Evolutionary conservation across 1,140 invertebrate genomes (phyloP).

Genomic region (Plutomurus gul): DNA sequence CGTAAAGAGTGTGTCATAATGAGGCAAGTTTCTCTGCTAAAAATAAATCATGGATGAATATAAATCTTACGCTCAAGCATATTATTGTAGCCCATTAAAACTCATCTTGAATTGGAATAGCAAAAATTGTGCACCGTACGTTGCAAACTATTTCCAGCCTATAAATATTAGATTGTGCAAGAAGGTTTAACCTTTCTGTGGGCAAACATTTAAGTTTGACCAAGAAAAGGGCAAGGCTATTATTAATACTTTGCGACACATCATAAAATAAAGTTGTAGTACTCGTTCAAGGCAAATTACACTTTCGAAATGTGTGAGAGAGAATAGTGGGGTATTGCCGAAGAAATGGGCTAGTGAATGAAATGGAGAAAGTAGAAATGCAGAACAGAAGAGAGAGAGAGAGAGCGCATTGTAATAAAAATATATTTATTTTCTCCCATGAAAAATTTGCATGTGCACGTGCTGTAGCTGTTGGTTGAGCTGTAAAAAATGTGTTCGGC

Average conservation of each 20-base stretch:
- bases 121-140: too few relatives aligned
- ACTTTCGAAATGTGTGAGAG: not conserved
- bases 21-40: not conserved
- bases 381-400: not conserved
- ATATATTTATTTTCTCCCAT: constrained; percentile 22
- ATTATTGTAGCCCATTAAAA: not conserved
- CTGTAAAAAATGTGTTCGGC: constrained; percentile 11
- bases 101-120: too few relatives aligned
- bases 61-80: not conserved
- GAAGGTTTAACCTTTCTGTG: too few relatives aligned
- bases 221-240: not conserved
- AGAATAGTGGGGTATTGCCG: not conserved
- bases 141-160: too few relatives aligned
- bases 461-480: not conserved
- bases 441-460: constrained; percentile 20
- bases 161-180: too few relatives aligned
- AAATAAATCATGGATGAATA: not conserved
- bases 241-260: constrained; percentile 17
- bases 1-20: constrained; percentile 17
- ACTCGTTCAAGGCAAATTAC: not conserved
- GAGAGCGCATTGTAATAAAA: not conserved
- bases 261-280: constrained; percentile 13
- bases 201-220: too few relatives aligned
- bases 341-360: not conserved
- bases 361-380: not conserved